Percentiles rank a stretch among this genome's conserved stretches.
Evolutionary conservation across 2,113 vertebrate species (phyloP).

Genomic region (Piliocolobus tephrosceles): DNA sequence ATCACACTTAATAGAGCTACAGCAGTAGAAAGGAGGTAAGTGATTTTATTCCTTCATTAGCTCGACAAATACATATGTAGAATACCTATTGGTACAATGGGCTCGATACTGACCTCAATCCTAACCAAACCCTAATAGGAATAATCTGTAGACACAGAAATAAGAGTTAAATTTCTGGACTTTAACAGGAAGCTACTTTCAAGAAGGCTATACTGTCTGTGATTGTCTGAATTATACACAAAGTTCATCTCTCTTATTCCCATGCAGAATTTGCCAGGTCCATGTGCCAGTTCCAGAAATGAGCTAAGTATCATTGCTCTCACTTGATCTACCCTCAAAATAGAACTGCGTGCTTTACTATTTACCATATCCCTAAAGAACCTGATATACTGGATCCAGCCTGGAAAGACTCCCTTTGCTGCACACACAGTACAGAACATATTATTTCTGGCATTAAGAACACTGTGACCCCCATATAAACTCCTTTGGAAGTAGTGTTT

Average conservation of each 20-base stretch:
- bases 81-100: not conserved
- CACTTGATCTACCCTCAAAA: not conserved
- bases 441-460: slow-evolving; percentile 11
- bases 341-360: not conserved
- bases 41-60: not conserved
- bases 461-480: not conserved
- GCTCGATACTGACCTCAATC: not conserved
- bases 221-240: not conserved
- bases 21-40: not conserved
- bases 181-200: not conserved
- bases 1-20: not conserved
- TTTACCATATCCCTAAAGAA: not conserved
- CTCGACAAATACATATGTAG: not conserved
- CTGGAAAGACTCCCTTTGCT: slow-evolving; percentile 11
- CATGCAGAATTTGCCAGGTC: not conserved
- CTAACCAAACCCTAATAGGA: not conserved
- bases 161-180: not conserved
- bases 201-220: not conserved
- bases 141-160: not conserved
- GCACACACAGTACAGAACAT: not conserved
- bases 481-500: not conserved
- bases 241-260: slow-evolving; percentile 5
- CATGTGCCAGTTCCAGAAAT: not conserved
- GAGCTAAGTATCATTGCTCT: slow-evolving; percentile 2
- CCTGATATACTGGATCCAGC: not conserved